Evolutionary conservation across 2,888 invertebrate species (phyloP).

Genomic region (Eutolmus rufibarbis): DNA sequence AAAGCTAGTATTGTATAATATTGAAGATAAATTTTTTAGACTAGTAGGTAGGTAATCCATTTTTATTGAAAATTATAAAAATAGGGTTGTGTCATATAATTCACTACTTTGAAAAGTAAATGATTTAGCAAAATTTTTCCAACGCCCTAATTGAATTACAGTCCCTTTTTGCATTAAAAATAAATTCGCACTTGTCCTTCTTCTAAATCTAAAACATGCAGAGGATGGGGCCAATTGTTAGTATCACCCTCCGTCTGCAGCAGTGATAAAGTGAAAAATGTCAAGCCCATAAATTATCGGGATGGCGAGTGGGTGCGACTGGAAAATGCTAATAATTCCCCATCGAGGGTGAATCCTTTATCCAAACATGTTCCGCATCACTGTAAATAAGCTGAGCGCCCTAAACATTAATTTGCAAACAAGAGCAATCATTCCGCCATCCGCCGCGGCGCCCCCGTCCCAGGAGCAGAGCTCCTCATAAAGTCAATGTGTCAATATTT

Average conservation of each 20-base stretch:
- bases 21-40: too few species aligned
- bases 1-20: too few species aligned
- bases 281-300: not conserved
- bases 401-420: conserved; percentile 28
- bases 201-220: not conserved
- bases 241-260: not conserved
- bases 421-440: conserved; percentile 20
- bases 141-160: not conserved
- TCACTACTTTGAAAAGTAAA: not conserved
- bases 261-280: not conserved
- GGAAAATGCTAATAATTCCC: not conserved
- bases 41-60: too few species aligned
- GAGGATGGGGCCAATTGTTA: not conserved
- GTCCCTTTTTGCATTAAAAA: not conserved
- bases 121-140: not conserved
- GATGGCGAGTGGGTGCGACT: not conserved
- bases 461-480: not conserved
- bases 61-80: not conserved
- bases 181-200: not conserved
- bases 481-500: conserved; percentile 21
- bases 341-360: conserved; percentile 1
- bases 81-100: not conserved
- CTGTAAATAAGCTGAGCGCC: conserved; percentile 13
- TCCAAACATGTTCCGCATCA: conserved; percentile 19
- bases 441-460: not conserved